These are phyloP conservation scores for Spicauda simplicius DNA, from an alignment of 2,888 invertebrate species.

Conservation along the genomic window DNA sequence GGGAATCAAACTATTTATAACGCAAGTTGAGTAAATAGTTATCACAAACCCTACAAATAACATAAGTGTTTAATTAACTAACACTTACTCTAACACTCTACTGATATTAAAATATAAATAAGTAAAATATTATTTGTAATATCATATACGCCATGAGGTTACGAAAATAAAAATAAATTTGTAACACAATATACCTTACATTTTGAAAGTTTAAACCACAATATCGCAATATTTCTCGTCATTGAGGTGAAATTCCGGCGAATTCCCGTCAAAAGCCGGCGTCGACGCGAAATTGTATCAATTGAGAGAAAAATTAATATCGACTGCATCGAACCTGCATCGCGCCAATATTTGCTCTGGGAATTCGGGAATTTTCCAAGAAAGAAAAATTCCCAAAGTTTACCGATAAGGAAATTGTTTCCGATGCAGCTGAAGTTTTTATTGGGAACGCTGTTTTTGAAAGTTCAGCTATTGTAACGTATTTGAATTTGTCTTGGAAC, in stretches of 20 bases:
- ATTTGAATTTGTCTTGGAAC: constrained; percentile 4
- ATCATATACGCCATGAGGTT: neutral
- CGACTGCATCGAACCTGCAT: constrained; percentile 36
- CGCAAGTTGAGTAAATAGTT: too few relatives aligned
- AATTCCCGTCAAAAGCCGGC: constrained; percentile 36
- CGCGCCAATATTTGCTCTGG: constrained; percentile 25
- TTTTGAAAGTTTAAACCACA: constrained; percentile 25
- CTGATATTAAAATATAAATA: neutral
- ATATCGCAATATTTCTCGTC: constrained; percentile 32
- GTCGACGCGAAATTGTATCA: constrained; percentile 39
- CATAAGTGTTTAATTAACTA: too few relatives aligned
- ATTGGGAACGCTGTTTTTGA: constrained; percentile 10
- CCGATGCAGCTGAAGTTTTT: constrained; percentile 19
- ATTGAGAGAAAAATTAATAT: constrained; percentile 45
- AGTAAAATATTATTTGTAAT: neutral
- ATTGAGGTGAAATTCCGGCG: constrained; percentile 33
- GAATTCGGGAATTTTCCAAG: constrained; percentile 34
- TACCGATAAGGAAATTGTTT: constrained; percentile 32
- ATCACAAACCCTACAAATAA: too few relatives aligned
- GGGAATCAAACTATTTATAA: too few relatives aligned
- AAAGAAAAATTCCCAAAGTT: constrained; percentile 32
- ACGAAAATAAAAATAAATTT: constrained; percentile 11
- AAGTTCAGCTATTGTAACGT: constrained; percentile 13
- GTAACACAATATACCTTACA: constrained; percentile 9
- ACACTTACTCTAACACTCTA: too few relatives aligned